These are phyloP conservation scores for Epicauta chinensis DNA, from an alignment of 1,140 invertebrate species.

Conservation along the genomic window DNA sequence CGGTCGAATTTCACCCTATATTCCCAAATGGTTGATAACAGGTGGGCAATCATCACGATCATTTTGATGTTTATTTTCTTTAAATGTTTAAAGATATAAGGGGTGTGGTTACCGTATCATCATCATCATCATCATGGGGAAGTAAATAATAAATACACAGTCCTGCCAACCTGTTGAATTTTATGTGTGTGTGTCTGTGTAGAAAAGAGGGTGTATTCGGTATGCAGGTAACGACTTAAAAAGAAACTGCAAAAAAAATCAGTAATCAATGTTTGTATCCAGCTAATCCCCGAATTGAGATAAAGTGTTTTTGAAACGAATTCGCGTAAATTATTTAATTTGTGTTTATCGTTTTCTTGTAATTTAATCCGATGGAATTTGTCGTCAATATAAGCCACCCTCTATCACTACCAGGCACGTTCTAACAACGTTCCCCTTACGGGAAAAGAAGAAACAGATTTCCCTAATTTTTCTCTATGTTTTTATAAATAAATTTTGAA, in stretches of 20 bases:
- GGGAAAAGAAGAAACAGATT: too few species aligned
- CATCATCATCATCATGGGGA: not conserved
- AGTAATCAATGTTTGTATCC: conserved; percentile 7
- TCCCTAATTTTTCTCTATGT: too few species aligned
- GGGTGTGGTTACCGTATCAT: too few species aligned
- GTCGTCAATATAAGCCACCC: conserved; percentile 1
- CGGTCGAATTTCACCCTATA: too few species aligned
- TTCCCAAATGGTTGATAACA: too few species aligned
- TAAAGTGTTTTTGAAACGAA: conserved; percentile 7
- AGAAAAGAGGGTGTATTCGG: too few species aligned
- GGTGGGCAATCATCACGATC: too few species aligned
- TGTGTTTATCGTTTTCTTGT: conserved; percentile 13
- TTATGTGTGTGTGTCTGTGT: not conserved
- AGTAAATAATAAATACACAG: conserved; percentile 22
- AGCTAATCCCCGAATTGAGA: conserved; percentile 21
- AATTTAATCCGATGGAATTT: conserved; percentile 9
- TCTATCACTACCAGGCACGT: conserved; percentile 1
- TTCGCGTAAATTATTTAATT: conserved; percentile 18
- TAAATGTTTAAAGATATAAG: too few species aligned
- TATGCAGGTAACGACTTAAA: conserved; percentile 4
- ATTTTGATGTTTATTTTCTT: too few species aligned
- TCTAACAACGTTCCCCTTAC: not conserved
- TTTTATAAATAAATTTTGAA: too few species aligned
- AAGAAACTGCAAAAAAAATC: conserved; percentile 13
- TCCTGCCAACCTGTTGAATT: conserved; percentile 22